Conservation (phyloP, 2,113 vertebrate species). For the Oreochromis niloticus region DNA sequence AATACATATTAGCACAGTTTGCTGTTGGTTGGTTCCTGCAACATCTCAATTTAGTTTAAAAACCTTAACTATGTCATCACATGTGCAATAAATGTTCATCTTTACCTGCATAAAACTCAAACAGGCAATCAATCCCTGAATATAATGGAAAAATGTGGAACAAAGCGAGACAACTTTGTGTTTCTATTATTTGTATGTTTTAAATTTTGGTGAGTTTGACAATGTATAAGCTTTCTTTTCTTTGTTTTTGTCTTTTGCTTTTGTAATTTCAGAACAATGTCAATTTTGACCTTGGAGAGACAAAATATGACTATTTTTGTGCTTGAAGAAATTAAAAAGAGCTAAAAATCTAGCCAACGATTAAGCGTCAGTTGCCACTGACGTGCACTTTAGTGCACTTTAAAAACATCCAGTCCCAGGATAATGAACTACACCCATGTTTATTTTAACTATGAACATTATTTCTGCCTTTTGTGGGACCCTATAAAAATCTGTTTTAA, state of each 20-base stretch:
- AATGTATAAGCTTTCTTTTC: neutral
- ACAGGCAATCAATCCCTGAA: neutral
- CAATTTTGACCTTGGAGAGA: neutral
- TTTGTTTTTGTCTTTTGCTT: neutral
- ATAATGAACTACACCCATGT: neutral
- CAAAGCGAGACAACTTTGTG: neutral
- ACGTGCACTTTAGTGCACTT: no score
- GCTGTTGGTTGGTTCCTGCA: neutral
- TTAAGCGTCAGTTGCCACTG: neutral
- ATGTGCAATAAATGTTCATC: neutral
- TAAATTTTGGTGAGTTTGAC: neutral
- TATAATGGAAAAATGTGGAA: neutral
- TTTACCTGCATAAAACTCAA: neutral
- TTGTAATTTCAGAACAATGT: neutral
- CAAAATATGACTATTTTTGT: neutral
- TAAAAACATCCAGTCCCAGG: neutral
- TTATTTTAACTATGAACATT: neutral
- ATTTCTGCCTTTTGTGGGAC: neutral
- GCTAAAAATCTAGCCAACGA: neutral
- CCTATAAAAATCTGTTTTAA: neutral
- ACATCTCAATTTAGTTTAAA: neutral
- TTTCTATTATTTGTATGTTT: neutral
- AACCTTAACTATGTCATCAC: neutral
- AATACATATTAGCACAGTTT: neutral
- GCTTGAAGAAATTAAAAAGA: neutral